Evolutionary conservation across 1,140 invertebrate species (phyloP), one percentile per base, ranked within the genome.

Genomic region (Lepeophtheirus salmonis): DNA sequence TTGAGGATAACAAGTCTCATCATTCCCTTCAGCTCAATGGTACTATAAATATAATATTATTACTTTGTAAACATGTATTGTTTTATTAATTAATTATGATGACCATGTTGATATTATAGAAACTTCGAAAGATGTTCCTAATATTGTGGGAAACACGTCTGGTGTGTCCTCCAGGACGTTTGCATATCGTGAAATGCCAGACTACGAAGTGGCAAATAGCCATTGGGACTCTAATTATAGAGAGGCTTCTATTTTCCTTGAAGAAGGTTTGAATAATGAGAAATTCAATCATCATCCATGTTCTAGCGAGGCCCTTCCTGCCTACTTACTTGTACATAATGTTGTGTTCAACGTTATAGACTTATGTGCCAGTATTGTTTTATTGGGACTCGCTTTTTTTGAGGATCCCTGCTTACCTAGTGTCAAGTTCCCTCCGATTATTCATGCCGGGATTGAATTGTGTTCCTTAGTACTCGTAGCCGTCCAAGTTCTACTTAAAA

Each of bases 211-310:
- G 2, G 41, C 61, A 21, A 48, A 21, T 17, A 14, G 26, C 16
- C 55, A 57, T 14, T 89, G 86, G 86, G 80, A 85, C 68, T 83
- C 88, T 79, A 89, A 89, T 71, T 90, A 89, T 71, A 83, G 88
- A 67, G 87, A 90, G 69, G 85, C 86, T 50, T 82, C 86, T 55
- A 89, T 89, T 67, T 87, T 83, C 72, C 74, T 86, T 66, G 82
- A 86, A 74, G 88, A 92, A 80, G 88, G 87, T 12, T 78, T 80
- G 71, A 89, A 91, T 67, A 92, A 92, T 75, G 87, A 90, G 70
- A 90, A 90, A 70, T 91, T 89, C 69, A 83, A 85, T 67, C 86
- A 84, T 3, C 87, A 92, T 72, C 88, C 88, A 0, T 78, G 79
- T 48, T 81, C 82, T 68, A 81, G 81, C 20, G 80, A 83, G 67